These are phyloP conservation scores for Pterostichus niger DNA, from an alignment of 2,888 invertebrate species.

Conservation along the genomic window DNA sequence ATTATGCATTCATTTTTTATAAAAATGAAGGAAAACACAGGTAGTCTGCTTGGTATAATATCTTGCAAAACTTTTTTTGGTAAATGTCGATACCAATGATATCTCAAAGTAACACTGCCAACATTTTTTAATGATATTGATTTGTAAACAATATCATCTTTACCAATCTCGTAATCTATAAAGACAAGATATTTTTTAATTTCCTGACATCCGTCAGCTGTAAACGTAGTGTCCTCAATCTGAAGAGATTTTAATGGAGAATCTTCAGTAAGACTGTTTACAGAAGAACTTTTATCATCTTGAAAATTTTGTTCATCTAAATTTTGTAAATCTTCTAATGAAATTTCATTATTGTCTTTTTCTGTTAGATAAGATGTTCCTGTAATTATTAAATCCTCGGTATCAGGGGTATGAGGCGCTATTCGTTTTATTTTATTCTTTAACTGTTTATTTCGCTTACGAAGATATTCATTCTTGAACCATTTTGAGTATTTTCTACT, in stretches of 20 bases:
- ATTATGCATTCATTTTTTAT: slow-evolving; percentile 80
- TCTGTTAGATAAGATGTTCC: slow-evolving; percentile 70
- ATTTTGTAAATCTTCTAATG: neutral
- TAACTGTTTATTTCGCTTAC: slow-evolving; percentile 69
- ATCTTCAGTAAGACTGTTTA: neutral
- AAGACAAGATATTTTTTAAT: slow-evolving; percentile 9
- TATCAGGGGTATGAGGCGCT: slow-evolving; percentile 72
- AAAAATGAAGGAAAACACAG: slow-evolving; percentile 78
- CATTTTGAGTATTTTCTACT: slow-evolving; percentile 68
- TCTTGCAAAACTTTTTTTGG: slow-evolving; percentile 71
- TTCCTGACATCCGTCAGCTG: slow-evolving; percentile 35
- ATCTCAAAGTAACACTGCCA: slow-evolving; percentile 78
- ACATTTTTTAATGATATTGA: slow-evolving; percentile 77
- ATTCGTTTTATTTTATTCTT: slow-evolving; percentile 70
- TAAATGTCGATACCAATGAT: slow-evolving; percentile 77
- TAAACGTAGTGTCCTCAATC: slow-evolving; percentile 29
- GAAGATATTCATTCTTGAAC: slow-evolving; percentile 72
- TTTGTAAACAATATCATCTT: slow-evolving; percentile 58
- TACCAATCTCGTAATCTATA: slow-evolving; percentile 61
- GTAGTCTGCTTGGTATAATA: slow-evolving; percentile 74
- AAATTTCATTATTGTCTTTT: slow-evolving; percentile 30
- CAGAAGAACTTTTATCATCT: neutral
- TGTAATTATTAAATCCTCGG: slow-evolving; percentile 71
- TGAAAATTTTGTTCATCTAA: no score
- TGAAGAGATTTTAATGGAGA: slow-evolving; percentile 69